Evolutionary conservation across 2,797 vertebrate genomes (phyloP), one percentile per base, ranked within the genome.

Genomic region (Perodicticus potto): DNA sequence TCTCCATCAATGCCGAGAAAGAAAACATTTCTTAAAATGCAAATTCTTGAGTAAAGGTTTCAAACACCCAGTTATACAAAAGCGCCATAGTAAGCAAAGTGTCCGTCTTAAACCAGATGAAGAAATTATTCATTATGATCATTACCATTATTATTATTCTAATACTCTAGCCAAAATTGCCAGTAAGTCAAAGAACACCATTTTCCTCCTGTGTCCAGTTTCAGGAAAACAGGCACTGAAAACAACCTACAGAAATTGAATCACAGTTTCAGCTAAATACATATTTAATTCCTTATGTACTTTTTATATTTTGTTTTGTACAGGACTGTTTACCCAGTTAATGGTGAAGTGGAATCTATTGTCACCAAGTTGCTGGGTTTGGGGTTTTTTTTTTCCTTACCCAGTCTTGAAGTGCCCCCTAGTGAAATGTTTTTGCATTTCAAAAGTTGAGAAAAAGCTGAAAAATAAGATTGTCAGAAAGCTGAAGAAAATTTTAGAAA

Each of bases 271-370:
- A 96, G 89, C 98, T 98, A 98, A 98, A 98, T 98, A 98, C 98
- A 98, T 99, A 98, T 98, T 98, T 98, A 98, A 98, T 99, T 98
- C 97, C 97, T 98, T 98, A 98, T 98, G 97, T 1, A 98, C 98
- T 98, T 98, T 98, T 98, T 98, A 98, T 98, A 97, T 98, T 98
- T 98, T 98, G 98, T 98, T 98, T 98, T 98, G 98, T 98, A 96
- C 97, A 96, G 96, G 96, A 97, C 97, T 98, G 98, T 98, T 99
- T 98, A 98, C 98, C 97, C 96, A 98, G 95, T 94, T 98, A 97
- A 95, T 97, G 96, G 97, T 95, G 96, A 97, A 92, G 73, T 91
- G 92, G 94, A 98, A 98, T 97, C 97, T 96, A 92, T 95, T 82
- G 94, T 94, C 87, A 94, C 78, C 37, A 93, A 96, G 81, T 78